Evolutionary conservation across 2,888 invertebrate species (phyloP).

Genomic region (Oithona nana): DNA sequence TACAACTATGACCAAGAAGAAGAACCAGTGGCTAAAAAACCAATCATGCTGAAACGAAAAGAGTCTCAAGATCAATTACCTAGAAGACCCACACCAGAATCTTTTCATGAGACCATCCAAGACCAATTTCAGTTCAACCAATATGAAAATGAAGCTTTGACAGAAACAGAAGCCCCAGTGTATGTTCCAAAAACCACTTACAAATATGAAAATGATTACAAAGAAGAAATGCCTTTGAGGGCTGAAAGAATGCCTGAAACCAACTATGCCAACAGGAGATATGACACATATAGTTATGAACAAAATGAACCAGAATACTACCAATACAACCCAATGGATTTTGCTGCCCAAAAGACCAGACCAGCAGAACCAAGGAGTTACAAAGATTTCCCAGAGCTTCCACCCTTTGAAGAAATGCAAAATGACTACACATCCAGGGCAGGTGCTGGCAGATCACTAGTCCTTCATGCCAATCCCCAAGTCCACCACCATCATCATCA

Average conservation of each 20-base stretch:
- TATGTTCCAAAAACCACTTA: background rate
- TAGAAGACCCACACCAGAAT: background rate
- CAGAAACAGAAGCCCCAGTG: background rate
- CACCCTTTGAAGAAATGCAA: background rate
- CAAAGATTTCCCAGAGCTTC: background rate
- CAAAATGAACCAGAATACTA: background rate
- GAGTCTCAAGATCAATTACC: too few species aligned
- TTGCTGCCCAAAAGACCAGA: background rate
- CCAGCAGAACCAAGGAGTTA: too few species aligned
- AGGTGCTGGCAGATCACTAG: background rate
- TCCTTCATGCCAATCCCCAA: too few species aligned
- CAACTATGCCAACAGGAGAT: background rate
- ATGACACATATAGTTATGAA: background rate
- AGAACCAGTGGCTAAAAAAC: too few species aligned
- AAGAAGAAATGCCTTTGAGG: background rate
- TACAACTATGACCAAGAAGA: too few species aligned
- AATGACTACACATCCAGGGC: background rate
- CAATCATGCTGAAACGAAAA: too few species aligned
- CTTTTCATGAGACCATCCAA: background rate
- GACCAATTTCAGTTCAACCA: background rate
- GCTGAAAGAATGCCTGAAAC: background rate
- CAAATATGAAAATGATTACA: background rate
- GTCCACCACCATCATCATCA: background rate
- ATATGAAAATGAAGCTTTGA: background rate
- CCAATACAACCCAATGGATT: background rate